phyloP scores from a whole-genome alignment of 2,113 vertebrate genomes.

The Asarcornis scutulata region DNA sequence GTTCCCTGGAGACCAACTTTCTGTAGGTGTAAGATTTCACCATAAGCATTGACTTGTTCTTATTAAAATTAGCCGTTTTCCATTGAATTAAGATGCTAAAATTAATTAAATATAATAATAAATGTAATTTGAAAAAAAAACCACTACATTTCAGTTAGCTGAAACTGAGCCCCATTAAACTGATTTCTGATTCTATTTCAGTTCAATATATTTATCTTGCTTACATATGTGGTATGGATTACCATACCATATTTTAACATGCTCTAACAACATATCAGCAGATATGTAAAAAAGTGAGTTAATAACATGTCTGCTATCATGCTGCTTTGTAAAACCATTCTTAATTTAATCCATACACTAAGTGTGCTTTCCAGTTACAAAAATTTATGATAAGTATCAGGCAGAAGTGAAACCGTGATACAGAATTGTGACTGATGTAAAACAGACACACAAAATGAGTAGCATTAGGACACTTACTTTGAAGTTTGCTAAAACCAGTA shows the following conservation, averaged over 20 bases:
- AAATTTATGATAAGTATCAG: conserved; percentile 83
- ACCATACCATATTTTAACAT: conserved; percentile 44
- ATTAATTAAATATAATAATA: background rate
- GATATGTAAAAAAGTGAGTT: conserved; percentile 55
- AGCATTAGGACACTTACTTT: conserved; percentile 89
- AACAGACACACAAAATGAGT: conserved; percentile 85
- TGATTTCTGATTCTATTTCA: background rate
- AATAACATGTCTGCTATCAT: conserved; percentile 72
- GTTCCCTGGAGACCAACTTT: background rate
- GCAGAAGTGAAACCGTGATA: conserved; percentile 77
- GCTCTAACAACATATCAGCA: conserved; percentile 36
- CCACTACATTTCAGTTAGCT: background rate
- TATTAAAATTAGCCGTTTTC: conserved; percentile 39
- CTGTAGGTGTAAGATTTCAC: background rate
- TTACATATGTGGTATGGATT: conserved; percentile 55
- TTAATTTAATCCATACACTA: conserved; percentile 83
- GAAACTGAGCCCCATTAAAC: background rate
- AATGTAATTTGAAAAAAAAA: background rate
- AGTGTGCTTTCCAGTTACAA: conserved; percentile 76
- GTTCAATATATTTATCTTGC: background rate
- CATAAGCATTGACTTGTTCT: background rate
- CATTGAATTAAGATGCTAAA: background rate
- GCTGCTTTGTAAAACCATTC: conserved; percentile 75
- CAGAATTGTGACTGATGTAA: conserved; percentile 90
- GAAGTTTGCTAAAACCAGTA: conserved; percentile 94